Conservation (phyloP, 2,888 invertebrate genomes). For the Malachius bipustulatus region DNA sequence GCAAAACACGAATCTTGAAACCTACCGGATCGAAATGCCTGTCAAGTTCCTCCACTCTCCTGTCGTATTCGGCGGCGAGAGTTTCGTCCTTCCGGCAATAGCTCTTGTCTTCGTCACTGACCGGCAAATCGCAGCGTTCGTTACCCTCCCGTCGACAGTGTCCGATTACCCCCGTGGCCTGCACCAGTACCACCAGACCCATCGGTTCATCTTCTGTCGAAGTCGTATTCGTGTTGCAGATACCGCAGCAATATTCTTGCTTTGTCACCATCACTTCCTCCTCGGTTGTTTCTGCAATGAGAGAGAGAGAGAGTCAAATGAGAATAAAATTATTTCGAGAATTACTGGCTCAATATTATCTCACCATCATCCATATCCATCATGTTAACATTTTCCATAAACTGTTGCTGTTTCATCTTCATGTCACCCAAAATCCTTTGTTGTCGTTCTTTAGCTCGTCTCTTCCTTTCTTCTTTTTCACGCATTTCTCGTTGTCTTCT, state of each 20-base stretch:
- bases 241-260: constrained; percentile 86
- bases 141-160: constrained; percentile 48
- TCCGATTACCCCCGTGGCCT: constrained; percentile 80
- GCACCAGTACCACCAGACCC: constrained; percentile 79
- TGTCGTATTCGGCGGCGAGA: constrained; percentile 62
- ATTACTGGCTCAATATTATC: background rate
- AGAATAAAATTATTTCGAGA: no score
- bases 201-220: constrained; percentile 75
- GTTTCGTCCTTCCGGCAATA: constrained; percentile 49
- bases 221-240: constrained; percentile 83
- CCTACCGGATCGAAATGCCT: constrained; percentile 63
- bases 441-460: constrained; percentile 78
- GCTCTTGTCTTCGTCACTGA: constrained; percentile 51
- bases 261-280: constrained; percentile 42
- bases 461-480: constrained; percentile 73
- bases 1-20: constrained; percentile 9
- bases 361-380: constrained; percentile 46
- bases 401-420: constrained; percentile 80
- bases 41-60: constrained; percentile 63
- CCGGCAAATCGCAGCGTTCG: constrained; percentile 48
- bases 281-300: constrained; percentile 48
- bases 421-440: constrained; percentile 89
- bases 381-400: constrained; percentile 61
- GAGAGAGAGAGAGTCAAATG: no score
- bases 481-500: constrained; percentile 53